Evolutionary conservation across 2,888 invertebrate species (phyloP).

Genomic region (Subacronicta megacephala): DNA sequence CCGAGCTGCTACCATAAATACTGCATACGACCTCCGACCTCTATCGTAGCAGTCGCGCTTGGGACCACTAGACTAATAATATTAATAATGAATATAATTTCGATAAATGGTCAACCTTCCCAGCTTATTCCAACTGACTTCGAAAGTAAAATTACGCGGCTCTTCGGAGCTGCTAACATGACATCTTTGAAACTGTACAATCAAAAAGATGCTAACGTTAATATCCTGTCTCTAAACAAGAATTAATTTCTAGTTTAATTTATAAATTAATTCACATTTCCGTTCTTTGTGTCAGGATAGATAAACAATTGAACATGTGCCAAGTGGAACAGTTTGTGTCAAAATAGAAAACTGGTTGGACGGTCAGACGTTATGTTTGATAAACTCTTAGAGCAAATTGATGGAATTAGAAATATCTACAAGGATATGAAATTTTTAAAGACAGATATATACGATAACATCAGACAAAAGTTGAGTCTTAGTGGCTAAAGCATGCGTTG

Average conservation of each 20-base stretch:
- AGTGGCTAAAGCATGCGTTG: no score
- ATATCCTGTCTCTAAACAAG: constrained; percentile 13
- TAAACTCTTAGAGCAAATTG: constrained; percentile 3
- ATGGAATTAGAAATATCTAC: not conserved
- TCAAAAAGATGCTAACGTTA: not conserved
- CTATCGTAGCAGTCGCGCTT: no score
- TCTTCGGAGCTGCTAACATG: not conserved
- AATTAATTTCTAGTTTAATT: constrained; percentile 25
- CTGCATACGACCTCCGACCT: no score
- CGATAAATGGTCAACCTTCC: not conserved
- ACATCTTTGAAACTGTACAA: not conserved
- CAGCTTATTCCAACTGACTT: no score
- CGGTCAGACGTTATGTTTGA: no score
- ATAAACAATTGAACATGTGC: constrained; percentile 54
- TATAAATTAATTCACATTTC: constrained; percentile 33
- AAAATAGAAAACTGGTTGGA: constrained; percentile 36
- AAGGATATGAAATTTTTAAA: no score
- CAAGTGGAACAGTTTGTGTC: constrained; percentile 44
- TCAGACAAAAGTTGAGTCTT: no score
- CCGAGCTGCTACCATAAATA: no score
- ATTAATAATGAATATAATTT: no score
- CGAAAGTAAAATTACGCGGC: no score
- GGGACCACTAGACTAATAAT: no score
- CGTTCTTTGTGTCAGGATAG: constrained; percentile 42
- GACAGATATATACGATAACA: no score